phyloP scores from a whole-genome alignment of 1,140 invertebrate species.

The Penaeus vannamei region DNA sequence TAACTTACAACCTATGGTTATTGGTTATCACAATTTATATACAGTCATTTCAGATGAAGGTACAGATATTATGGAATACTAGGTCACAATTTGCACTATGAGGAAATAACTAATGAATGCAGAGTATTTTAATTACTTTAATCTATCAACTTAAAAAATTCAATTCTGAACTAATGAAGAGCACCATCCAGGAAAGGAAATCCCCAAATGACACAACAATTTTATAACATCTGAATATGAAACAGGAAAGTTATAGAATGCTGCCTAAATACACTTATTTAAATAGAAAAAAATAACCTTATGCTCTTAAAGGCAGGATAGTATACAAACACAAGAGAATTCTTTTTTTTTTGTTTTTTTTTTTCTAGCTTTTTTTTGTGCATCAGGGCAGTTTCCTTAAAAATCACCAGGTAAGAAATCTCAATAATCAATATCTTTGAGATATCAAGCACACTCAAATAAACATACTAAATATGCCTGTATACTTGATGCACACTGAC shows the following conservation, averaged over 20 bases:
- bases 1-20: slow-evolving; percentile 63
- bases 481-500: too few species aligned
- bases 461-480: too few species aligned
- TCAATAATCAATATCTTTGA: too few species aligned
- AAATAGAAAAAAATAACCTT: slow-evolving; percentile 54
- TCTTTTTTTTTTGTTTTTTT: slow-evolving; percentile 43
- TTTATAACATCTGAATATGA: slow-evolving; percentile 52
- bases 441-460: too few species aligned
- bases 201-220: slow-evolving; percentile 39
- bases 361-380: slow-evolving; percentile 21
- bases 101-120: slow-evolving; percentile 58
- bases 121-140: slow-evolving; percentile 60
- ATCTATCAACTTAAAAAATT: slow-evolving; percentile 46
- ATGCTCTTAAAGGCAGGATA: slow-evolving; percentile 36
- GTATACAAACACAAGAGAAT: slow-evolving; percentile 39
- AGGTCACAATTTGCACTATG: slow-evolving; percentile 62
- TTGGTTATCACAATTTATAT: slow-evolving; percentile 64
- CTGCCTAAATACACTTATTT: slow-evolving; percentile 52
- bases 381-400: too few species aligned
- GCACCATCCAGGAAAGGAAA: slow-evolving; percentile 58
- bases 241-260: slow-evolving; percentile 26
- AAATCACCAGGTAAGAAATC: too few species aligned
- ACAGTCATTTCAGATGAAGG: slow-evolving; percentile 57
- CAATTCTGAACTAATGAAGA: slow-evolving; percentile 43
- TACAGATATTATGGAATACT: slow-evolving; percentile 63